Evolutionary conservation across 2,797 vertebrate species (phyloP).

Genomic region (Philypnodon macrostomus): DNA sequence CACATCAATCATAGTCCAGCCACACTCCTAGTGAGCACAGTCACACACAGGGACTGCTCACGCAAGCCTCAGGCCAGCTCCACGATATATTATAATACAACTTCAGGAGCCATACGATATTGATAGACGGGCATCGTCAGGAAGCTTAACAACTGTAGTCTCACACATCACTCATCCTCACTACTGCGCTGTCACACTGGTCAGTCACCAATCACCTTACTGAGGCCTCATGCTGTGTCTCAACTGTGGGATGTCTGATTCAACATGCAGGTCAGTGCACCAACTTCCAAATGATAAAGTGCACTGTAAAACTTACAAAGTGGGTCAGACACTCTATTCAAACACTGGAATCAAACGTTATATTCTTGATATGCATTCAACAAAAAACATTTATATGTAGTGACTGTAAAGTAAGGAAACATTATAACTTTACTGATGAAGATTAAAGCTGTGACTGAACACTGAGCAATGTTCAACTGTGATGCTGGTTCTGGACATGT

Average conservation of each 20-base stretch:
- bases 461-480: no score
- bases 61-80: conserved; percentile 52
- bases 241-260: conserved; percentile 6
- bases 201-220: conserved; percentile 38
- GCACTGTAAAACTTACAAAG: conserved; percentile 21
- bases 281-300: conserved; percentile 19
- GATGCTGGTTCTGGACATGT: no score
- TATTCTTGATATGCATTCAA: no score
- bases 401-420: no score
- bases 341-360: no score
- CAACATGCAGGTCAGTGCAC: conserved; percentile 1
- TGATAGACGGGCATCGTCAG: conserved; percentile 67
- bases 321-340: no score
- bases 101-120: conserved; percentile 28
- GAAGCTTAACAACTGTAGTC: conserved; percentile 63
- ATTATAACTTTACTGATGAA: no score
- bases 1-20: conserved; percentile 57
- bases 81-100: conserved; percentile 33
- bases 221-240: conserved; percentile 20
- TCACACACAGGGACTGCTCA: conserved; percentile 48
- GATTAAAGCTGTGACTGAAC: no score
- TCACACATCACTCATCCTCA: conserved; percentile 60
- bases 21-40: conserved; percentile 34
- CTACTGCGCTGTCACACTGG: conserved; percentile 38
- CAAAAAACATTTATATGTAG: no score